Conservation (phyloP, 2,797 vertebrate species). For the Valencia hispanica region DNA sequence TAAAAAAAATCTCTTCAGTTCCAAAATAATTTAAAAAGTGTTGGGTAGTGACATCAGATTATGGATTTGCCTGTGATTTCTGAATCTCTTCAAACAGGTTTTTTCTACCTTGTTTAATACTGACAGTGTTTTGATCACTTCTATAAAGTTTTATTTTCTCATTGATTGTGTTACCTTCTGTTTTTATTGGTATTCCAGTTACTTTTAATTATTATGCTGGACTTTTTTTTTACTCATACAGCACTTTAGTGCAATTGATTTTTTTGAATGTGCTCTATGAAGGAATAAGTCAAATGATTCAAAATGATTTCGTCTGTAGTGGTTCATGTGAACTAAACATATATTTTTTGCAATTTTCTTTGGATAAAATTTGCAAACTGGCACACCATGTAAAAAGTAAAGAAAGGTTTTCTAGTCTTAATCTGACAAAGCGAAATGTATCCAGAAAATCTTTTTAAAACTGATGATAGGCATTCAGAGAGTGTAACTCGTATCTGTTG, state of each 20-base stretch:
- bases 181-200: background rate
- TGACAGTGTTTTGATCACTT: background rate
- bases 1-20: background rate
- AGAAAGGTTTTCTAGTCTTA: background rate
- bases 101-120: background rate
- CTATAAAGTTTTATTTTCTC: background rate
- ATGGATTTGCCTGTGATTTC: background rate
- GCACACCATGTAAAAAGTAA: background rate
- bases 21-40: background rate
- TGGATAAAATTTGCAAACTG: background rate
- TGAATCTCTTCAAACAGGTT: background rate
- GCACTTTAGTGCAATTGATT: background rate
- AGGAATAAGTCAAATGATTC: background rate
- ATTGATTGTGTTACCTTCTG: background rate
- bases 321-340: background rate
- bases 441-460: background rate
- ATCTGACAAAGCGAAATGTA: background rate
- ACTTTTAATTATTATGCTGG: background rate
- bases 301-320: background rate
- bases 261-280: background rate
- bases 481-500: background rate
- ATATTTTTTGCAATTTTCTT: background rate
- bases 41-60: background rate
- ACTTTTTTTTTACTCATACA: background rate
- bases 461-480: background rate